phyloP scores from a whole-genome alignment of 2,888 invertebrate genomes.

The Lepidocyrtinus sp. region DNA sequence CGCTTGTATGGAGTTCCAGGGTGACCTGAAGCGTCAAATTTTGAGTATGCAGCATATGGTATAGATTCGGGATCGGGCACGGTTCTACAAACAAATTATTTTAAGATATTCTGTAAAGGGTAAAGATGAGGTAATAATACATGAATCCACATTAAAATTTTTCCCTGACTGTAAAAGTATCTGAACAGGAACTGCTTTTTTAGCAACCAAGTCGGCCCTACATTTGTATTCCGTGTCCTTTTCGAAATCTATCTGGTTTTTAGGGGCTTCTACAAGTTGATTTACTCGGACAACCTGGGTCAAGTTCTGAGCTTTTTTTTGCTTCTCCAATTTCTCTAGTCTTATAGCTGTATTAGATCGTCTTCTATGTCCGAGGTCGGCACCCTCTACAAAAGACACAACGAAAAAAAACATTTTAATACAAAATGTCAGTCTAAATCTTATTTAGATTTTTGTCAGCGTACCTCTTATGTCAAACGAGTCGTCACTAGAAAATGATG shows the following conservation, averaged over 20 bases:
- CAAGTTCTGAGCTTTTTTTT: slow-evolving; percentile 76
- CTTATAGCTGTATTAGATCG: slow-evolving; percentile 91
- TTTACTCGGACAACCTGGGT: slow-evolving; percentile 71
- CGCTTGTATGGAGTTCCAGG: slow-evolving; percentile 77
- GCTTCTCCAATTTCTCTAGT: slow-evolving; percentile 90
- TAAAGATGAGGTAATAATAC: no score
- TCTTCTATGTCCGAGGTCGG: slow-evolving; percentile 77
- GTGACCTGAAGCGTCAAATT: slow-evolving; percentile 85
- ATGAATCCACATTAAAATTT: no score
- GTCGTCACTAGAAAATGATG: slow-evolving; percentile 66
- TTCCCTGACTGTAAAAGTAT: slow-evolving; percentile 66
- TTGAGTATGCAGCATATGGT: slow-evolving; percentile 90
- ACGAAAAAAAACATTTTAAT: background rate
- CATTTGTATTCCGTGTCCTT: slow-evolving; percentile 52
- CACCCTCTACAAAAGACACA: slow-evolving; percentile 73
- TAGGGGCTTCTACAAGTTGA: slow-evolving; percentile 57
- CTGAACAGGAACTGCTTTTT: slow-evolving; percentile 54
- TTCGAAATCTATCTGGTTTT: slow-evolving; percentile 64
- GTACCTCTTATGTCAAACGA: slow-evolving; percentile 69
- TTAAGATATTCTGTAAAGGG: background rate
- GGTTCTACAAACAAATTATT: slow-evolving; percentile 71
- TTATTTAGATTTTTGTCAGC: slow-evolving; percentile 1
- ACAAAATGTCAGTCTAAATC: background rate
- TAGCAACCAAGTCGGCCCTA: slow-evolving; percentile 16
- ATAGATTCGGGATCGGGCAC: slow-evolving; percentile 77